Conservation (phyloP, 1,140 invertebrate genomes). For the Drosophila hydei region DNA sequence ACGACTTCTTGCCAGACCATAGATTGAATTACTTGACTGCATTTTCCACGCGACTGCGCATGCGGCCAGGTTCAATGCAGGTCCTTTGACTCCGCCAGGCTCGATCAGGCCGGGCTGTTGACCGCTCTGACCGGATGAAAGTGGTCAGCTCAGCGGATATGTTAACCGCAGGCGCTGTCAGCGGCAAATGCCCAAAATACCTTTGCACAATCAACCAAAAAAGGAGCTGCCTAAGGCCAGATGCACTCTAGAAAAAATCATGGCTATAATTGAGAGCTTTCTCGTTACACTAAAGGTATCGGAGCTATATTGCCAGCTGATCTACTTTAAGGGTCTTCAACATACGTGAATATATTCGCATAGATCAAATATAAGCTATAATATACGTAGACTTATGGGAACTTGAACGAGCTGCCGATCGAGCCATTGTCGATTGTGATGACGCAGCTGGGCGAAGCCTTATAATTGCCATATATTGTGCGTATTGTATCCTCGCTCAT, state of each 20-base stretch:
- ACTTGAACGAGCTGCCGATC: slow-evolving; percentile 9
- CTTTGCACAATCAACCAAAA: slow-evolving; percentile 22
- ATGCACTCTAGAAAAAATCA: not conserved
- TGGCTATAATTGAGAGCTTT: too few species aligned
- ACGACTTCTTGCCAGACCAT: slow-evolving; percentile 46
- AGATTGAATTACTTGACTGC: slow-evolving; percentile 72
- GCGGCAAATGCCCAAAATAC: slow-evolving; percentile 47
- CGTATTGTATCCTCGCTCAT: slow-evolving; percentile 40
- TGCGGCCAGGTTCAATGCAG: slow-evolving; percentile 69
- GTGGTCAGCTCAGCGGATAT: slow-evolving; percentile 74
- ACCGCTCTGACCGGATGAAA: slow-evolving; percentile 74
- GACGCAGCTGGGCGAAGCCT: slow-evolving; percentile 45
- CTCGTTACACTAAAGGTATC: not conserved
- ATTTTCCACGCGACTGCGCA: slow-evolving; percentile 78
- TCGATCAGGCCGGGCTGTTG: slow-evolving; percentile 53
- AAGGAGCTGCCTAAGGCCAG: not conserved
- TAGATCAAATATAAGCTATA: not conserved
- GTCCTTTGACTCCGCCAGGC: slow-evolving; percentile 45
- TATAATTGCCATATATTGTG: slow-evolving; percentile 35
- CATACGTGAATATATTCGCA: not conserved
- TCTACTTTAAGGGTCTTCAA: not conserved
- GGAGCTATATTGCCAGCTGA: not conserved
- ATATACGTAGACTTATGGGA: not conserved
- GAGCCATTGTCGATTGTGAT: not conserved
- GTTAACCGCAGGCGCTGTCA: slow-evolving; percentile 58